Evolutionary conservation across 2,113 vertebrate genomes (phyloP).

Genomic region (Myrmecobius fasciatus): DNA sequence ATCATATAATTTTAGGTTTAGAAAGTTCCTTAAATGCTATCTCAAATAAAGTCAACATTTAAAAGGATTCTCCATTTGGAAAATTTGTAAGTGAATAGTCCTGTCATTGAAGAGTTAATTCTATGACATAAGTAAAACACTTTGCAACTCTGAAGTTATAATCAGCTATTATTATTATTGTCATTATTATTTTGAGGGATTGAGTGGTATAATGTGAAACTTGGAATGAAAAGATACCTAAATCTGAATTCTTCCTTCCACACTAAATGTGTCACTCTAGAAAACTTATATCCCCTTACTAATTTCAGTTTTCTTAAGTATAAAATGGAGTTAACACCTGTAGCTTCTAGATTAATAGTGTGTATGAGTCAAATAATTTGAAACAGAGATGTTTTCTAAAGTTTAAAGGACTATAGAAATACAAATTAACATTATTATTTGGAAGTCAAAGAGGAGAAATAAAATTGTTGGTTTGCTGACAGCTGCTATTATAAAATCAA

Average conservation of each 20-base stretch:
- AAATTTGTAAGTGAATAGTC: neutral
- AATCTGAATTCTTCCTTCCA: neutral
- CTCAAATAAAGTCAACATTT: neutral
- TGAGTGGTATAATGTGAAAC: neutral
- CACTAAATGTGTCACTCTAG: neutral
- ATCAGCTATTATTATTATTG: neutral
- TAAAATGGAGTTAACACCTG: neutral
- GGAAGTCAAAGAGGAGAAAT: neutral
- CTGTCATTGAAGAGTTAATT: neutral
- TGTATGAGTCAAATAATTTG: neutral
- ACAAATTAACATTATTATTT: neutral
- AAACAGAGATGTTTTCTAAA: neutral
- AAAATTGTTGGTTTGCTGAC: neutral
- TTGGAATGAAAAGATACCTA: neutral
- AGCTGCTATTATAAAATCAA: neutral
- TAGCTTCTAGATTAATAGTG: neutral
- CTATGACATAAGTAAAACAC: neutral
- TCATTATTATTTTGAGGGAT: no score
- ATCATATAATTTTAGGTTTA: neutral
- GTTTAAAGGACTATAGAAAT: neutral
- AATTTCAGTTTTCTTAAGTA: neutral
- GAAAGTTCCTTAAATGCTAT: neutral
- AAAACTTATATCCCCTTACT: neutral
- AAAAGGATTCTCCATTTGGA: neutral
- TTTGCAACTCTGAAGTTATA: neutral